These are phyloP conservation scores for Cataglyphis rosenhaueri DNA, from an alignment of 2,888 invertebrate genomes.

Conservation along the genomic window DNA sequence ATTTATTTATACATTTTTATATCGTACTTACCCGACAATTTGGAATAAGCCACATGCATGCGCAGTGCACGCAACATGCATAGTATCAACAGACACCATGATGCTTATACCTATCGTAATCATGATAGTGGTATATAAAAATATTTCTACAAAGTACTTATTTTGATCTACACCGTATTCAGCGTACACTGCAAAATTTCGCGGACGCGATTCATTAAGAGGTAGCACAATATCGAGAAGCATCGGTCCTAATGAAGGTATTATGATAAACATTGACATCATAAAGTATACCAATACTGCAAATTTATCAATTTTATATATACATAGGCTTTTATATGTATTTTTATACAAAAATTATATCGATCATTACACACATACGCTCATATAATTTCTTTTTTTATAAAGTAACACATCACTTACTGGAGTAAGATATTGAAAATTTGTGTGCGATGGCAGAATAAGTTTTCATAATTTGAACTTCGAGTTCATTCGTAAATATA, in stretches of 20 bases:
- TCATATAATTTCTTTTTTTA: neutral
- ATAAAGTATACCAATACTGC: conserved; percentile 1
- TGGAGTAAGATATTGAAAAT: conserved; percentile 9
- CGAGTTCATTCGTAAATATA: conserved; percentile 12
- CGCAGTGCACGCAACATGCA: conserved; percentile 33
- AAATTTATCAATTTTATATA: conserved; percentile 10
- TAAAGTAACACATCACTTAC: neutral
- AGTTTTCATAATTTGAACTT: conserved; percentile 14
- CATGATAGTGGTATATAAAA: neutral
- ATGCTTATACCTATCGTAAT: neutral
- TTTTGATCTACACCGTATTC: conserved; percentile 25
- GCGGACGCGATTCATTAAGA: conserved; percentile 32
- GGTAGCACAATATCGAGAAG: conserved; percentile 25
- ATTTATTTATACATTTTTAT: neutral
- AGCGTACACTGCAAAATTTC: neutral
- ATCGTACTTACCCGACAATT: conserved; percentile 26
- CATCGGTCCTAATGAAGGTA: conserved; percentile 16
- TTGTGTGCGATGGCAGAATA: conserved; percentile 2
- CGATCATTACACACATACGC: neutral
- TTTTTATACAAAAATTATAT: neutral
- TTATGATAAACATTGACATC: conserved; percentile 12
- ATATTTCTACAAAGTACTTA: conserved; percentile 11
- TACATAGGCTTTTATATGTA: neutral
- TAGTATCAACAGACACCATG: conserved; percentile 23
- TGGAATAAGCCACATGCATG: conserved; percentile 38